These are phyloP conservation scores for Imbricaverruca yamaguchii DNA, from an alignment of 2,888 invertebrate species.

Conservation along the genomic window DNA sequence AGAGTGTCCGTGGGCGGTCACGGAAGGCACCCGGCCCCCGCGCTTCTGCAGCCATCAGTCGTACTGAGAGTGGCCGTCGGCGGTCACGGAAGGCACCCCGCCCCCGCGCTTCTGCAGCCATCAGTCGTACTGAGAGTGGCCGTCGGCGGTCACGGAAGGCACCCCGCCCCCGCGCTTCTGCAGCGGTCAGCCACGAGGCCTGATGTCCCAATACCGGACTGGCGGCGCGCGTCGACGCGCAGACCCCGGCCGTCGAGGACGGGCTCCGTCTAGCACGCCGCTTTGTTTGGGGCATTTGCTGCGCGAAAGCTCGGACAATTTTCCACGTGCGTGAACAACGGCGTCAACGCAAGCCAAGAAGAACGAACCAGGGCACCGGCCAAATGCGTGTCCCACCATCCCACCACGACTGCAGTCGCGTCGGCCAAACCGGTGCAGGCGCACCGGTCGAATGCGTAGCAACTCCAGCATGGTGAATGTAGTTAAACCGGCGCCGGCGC, in stretches of 20 bases:
- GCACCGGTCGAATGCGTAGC: not conserved
- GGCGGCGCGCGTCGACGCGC: not conserved
- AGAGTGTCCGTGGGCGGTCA: not conserved
- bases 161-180: not conserved
- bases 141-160: too few species aligned
- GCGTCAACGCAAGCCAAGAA: not conserved
- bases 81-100: not conserved
- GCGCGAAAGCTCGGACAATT: constrained; percentile 16
- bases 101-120: too few species aligned
- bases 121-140: too few species aligned
- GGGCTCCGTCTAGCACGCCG: constrained; percentile 13
- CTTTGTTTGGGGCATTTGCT: constrained; percentile 13
- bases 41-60: too few species aligned
- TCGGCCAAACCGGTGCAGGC: not conserved
- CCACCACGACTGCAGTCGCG: not conserved
- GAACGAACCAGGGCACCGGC: not conserved
- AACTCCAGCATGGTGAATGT: too few species aligned
- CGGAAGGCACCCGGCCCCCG: not conserved
- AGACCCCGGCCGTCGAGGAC: not conserved
- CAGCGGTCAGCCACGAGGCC: too few species aligned
- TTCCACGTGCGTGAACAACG: constrained; percentile 19
- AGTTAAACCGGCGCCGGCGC: not conserved
- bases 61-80: not conserved
- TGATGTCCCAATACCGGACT: too few species aligned
- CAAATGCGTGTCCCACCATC: not conserved